Evolutionary conservation across 2,113 vertebrate species (phyloP).

Genomic region (Phalacrocorax brasilianus): DNA sequence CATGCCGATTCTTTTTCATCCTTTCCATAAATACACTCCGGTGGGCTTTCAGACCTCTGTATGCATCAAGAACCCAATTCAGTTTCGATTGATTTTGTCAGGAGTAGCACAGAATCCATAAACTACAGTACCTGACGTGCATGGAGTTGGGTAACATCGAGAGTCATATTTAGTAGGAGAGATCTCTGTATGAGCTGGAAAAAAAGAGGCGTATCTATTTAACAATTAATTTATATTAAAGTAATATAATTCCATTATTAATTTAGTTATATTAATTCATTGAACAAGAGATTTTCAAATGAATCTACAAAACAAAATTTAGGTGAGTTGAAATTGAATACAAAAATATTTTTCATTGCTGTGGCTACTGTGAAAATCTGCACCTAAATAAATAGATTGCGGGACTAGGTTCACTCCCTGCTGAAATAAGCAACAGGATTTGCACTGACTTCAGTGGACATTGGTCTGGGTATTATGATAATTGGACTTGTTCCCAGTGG

Average conservation of each 20-base stretch:
- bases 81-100: conserved; percentile 1
- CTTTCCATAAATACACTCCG: neutral
- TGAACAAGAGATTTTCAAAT: neutral
- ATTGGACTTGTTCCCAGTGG: neutral
- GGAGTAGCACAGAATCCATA: neutral
- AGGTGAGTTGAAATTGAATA: neutral
- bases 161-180: neutral
- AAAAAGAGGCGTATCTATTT: neutral
- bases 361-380: neutral
- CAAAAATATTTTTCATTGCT: neutral
- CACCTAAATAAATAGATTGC: neutral
- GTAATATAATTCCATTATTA: neutral
- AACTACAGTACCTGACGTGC: neutral
- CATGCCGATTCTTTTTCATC: neutral
- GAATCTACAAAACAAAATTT: neutral
- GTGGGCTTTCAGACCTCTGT: neutral
- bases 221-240: neutral
- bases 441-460: neutral
- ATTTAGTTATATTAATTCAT: neutral
- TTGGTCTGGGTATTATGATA: neutral
- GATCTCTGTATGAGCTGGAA: neutral
- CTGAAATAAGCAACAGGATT: neutral
- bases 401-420: neutral
- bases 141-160: neutral
- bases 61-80: neutral